Percentiles rank a stretch among this genome's conserved stretches.
Conservation (phyloP, 2,888 invertebrate species). For the Neria commutata region DNA sequence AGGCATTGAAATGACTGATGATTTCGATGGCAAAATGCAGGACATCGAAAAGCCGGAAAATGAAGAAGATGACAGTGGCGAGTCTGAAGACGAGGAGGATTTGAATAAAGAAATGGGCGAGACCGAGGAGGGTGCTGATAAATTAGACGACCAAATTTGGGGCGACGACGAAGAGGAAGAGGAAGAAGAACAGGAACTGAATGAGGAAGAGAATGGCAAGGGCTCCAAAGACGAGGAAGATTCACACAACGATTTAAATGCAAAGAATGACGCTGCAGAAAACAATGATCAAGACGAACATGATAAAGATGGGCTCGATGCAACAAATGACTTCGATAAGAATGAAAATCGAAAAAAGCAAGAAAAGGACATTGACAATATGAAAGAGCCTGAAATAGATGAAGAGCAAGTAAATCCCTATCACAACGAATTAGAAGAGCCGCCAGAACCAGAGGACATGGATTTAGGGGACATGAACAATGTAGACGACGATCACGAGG, state of each 20-base stretch:
- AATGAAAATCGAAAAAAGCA: slow-evolving; percentile 62
- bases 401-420: slow-evolving; percentile 82
- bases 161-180: slow-evolving; percentile 82
- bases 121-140: slow-evolving; percentile 83
- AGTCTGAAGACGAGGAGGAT: slow-evolving; percentile 76
- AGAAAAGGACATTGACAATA: slow-evolving; percentile 78
- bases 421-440: slow-evolving; percentile 78
- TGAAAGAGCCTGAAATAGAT: slow-evolving; percentile 79
- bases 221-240: slow-evolving; percentile 80
- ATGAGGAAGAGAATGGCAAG: slow-evolving; percentile 70
- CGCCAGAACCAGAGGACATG: slow-evolving; percentile 83
- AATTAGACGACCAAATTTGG: slow-evolving; percentile 82
- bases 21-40: slow-evolving; percentile 76
- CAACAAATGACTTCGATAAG: slow-evolving; percentile 48
- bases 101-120: slow-evolving; percentile 97
- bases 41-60: slow-evolving; percentile 73
- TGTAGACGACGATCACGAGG: slow-evolving; percentile 74
- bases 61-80: slow-evolving; percentile 67
- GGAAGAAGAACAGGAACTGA: slow-evolving; percentile 65
- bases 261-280: slow-evolving; percentile 65
- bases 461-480: slow-evolving; percentile 88
- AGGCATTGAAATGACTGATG: slow-evolving; percentile 94
- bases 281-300: slow-evolving; percentile 64
- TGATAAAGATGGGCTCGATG: slow-evolving; percentile 62
- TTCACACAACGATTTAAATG: slow-evolving; percentile 59